Evolutionary conservation across 2,888 invertebrate species (phyloP).

Genomic region (Oscheius myriophilus): DNA sequence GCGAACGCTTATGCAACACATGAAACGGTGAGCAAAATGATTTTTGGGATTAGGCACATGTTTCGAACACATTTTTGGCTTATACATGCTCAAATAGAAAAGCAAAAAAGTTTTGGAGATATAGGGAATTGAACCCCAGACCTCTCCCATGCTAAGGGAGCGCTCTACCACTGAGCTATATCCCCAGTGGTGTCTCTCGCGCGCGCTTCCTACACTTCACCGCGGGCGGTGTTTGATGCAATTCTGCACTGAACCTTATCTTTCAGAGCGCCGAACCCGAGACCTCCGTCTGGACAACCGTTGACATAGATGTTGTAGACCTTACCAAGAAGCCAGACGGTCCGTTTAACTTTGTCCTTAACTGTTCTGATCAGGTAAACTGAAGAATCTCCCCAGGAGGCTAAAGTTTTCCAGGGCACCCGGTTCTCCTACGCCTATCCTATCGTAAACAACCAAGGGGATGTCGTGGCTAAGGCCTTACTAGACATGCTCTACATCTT

Average conservation of each 20-base stretch:
- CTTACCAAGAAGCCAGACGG: constrained; percentile 21
- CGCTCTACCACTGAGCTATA: constrained; percentile 53
- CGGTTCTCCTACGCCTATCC: constrained; percentile 22
- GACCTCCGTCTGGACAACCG: constrained; percentile 12
- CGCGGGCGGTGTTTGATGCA: too few relatives aligned
- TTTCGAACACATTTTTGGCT: too few relatives aligned
- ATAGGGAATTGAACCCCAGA: constrained; percentile 42
- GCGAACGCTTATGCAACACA: too few relatives aligned
- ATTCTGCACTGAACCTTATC: too few relatives aligned
- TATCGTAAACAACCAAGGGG: neutral
- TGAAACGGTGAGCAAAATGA: too few relatives aligned
- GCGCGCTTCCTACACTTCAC: too few relatives aligned
- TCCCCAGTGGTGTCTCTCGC: constrained; percentile 22
- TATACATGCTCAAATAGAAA: neutral
- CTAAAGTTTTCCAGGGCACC: neutral
- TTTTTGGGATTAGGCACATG: too few relatives aligned
- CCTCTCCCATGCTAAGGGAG: constrained; percentile 51
- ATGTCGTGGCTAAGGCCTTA: neutral
- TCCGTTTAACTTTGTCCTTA: constrained; percentile 7
- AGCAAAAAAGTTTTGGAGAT: constrained; percentile 23
- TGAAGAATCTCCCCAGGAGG: neutral
- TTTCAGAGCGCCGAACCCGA: neutral
- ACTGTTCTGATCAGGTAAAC: constrained; percentile 20
- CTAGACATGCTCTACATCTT: constrained; percentile 16
- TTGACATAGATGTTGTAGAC: constrained; percentile 23